phyloP scores from a whole-genome alignment of 2,113 vertebrate species.

The Pleuronectes platessa region DNA sequence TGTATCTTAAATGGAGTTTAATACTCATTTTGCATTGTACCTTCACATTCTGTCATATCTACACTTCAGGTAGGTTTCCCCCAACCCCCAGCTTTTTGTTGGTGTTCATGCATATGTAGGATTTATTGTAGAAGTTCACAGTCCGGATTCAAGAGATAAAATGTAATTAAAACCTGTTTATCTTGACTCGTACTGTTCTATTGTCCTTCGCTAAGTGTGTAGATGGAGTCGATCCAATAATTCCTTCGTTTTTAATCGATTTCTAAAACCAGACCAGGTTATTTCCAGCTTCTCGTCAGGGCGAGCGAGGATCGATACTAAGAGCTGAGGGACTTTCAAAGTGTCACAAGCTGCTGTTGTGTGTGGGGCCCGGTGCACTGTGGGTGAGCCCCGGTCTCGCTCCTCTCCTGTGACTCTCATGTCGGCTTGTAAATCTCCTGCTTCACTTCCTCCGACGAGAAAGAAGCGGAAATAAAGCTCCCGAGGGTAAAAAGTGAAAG shows the following conservation, averaged over 20 bases:
- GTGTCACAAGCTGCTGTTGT: conserved; percentile 19
- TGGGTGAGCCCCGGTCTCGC: conserved; percentile 36
- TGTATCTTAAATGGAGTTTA: background rate
- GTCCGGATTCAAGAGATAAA: background rate
- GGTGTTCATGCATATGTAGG: background rate
- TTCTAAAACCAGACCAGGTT: conserved; percentile 8
- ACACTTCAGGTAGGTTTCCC: background rate
- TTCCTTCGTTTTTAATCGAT: conserved; percentile 8
- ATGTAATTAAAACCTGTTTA: background rate
- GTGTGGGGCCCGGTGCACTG: background rate
- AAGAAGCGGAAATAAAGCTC: conserved; percentile 21
- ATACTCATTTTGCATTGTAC: too few relatives aligned
- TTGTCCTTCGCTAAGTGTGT: background rate
- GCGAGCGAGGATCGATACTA: conserved; percentile 2
- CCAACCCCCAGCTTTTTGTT: background rate
- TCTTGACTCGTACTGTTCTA: background rate
- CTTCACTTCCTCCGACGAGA: conserved; percentile 37
- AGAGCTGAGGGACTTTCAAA: conserved; percentile 16
- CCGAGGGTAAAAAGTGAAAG: conserved; percentile 41
- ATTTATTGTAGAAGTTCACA: too few relatives aligned
- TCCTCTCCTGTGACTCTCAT: conserved; percentile 12
- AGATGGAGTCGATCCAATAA: background rate
- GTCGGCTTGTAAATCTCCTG: conserved; percentile 47
- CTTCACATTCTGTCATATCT: too few relatives aligned
- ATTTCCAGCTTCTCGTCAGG: conserved; percentile 9